These are phyloP conservation scores for Calonectris borealis DNA, from an alignment of 2,113 vertebrate species.

Conservation along the genomic window DNA sequence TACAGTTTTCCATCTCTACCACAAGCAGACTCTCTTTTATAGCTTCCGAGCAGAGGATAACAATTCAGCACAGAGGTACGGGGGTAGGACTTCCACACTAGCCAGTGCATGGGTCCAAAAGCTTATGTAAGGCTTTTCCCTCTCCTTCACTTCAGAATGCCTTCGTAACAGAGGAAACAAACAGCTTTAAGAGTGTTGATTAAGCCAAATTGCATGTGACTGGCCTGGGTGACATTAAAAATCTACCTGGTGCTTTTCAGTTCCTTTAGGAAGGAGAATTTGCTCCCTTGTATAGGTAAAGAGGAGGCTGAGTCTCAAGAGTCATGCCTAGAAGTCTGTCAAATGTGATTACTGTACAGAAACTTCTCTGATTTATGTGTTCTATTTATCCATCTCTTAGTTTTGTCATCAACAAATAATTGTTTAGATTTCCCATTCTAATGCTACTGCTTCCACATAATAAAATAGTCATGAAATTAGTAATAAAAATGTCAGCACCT, in stretches of 20 bases:
- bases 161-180: neutral
- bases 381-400: neutral
- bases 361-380: neutral
- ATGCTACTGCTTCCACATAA: neutral
- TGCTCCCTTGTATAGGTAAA: neutral
- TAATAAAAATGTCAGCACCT: neutral
- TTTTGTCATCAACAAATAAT: neutral
- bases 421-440: neutral
- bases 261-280: neutral
- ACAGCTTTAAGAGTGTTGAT: neutral
- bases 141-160: neutral
- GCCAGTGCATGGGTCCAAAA: neutral
- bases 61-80: constrained; percentile 88
- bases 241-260: neutral
- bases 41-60: constrained; percentile 90
- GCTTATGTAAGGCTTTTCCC: neutral
- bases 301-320: neutral
- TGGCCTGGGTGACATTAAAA: neutral
- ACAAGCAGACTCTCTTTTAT: constrained; percentile 95
- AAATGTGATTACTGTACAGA: neutral
- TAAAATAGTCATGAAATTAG: neutral
- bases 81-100: neutral
- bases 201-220: neutral
- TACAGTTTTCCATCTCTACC: constrained; percentile 91
- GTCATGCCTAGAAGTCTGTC: neutral